These are phyloP conservation scores for Bagarius yarrelli DNA, from an alignment of 2,113 vertebrate genomes.

Conservation along the genomic window DNA sequence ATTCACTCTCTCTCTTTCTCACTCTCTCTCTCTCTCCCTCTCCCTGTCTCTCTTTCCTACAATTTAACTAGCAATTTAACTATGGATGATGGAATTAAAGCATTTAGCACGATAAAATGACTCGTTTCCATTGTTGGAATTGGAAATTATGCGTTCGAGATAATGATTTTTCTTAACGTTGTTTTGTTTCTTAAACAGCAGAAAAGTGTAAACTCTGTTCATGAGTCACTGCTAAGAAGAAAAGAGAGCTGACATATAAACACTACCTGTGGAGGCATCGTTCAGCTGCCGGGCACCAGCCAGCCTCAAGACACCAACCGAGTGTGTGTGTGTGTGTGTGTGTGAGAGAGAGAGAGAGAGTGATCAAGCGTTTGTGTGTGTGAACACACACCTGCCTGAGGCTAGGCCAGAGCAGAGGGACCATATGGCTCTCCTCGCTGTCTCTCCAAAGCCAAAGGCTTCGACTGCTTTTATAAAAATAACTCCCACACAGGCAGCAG, in stretches of 20 bases:
- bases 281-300: constrained; percentile 36
- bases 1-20: neutral
- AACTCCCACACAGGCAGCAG: constrained; percentile 42
- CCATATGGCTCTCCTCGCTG: constrained; percentile 63
- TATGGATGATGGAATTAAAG: neutral
- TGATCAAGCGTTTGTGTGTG: constrained; percentile 31
- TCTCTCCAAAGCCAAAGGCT: constrained; percentile 52
- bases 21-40: neutral
- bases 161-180: neutral
- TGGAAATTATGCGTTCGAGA: too few species aligned
- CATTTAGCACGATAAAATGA: too few species aligned
- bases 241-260: constrained; percentile 34
- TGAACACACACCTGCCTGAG: constrained; percentile 62
- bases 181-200: neutral
- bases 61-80: too few species aligned
- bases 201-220: constrained; percentile 21
- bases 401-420: constrained; percentile 57
- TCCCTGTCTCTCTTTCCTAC: neutral
- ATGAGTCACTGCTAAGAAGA: constrained; percentile 29
- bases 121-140: neutral
- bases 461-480: constrained; percentile 54
- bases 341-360: constrained; percentile 33
- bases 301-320: constrained; percentile 12
- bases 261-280: constrained; percentile 30
- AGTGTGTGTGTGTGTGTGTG: constrained; percentile 32